Percentiles rank a stretch among this genome's conserved stretches.
Evolutionary conservation across 2,888 invertebrate genomes (phyloP).

Genomic region (Aleiodes leptofemur): DNA sequence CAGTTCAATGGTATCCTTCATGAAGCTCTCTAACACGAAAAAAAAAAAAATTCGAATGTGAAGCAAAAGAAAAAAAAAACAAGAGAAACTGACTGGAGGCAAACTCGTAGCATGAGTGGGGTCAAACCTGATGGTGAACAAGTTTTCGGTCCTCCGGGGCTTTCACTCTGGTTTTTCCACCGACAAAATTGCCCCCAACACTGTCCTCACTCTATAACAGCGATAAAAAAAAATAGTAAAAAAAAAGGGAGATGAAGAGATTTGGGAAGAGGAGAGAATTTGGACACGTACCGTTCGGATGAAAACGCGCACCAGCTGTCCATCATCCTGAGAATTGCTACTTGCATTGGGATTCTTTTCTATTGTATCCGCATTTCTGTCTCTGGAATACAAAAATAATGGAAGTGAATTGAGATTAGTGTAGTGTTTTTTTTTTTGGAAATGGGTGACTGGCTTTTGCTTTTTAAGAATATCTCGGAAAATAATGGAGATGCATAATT

Average conservation of each 20-base stretch:
- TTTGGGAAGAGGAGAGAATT: background rate
- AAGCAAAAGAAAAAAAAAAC: background rate
- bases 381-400: too few species aligned
- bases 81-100: background rate
- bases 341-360: background rate
- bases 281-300: conserved; percentile 3
- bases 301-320: conserved; percentile 2
- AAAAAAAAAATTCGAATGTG: background rate
- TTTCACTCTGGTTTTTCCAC: background rate
- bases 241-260: too few species aligned
- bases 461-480: too few species aligned
- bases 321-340: conserved; percentile 9
- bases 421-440: too few species aligned
- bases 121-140: conserved; percentile 23
- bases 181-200: conserved; percentile 11
- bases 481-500: too few species aligned
- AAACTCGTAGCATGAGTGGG: conserved; percentile 6
- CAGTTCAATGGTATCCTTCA: conserved; percentile 26
- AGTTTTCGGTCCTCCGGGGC: conserved; percentile 22
- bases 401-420: too few species aligned
- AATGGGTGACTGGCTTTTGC: too few species aligned
- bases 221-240: too few species aligned
- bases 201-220: too few species aligned
- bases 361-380: background rate
- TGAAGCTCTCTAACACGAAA: conserved; percentile 20